A percentile compares a stretch with the other conserved stretches of the same genome.
These are phyloP conservation scores for Nesogale talazaci DNA, from an alignment of 2,113 vertebrate genomes.

Conservation along the genomic window DNA sequence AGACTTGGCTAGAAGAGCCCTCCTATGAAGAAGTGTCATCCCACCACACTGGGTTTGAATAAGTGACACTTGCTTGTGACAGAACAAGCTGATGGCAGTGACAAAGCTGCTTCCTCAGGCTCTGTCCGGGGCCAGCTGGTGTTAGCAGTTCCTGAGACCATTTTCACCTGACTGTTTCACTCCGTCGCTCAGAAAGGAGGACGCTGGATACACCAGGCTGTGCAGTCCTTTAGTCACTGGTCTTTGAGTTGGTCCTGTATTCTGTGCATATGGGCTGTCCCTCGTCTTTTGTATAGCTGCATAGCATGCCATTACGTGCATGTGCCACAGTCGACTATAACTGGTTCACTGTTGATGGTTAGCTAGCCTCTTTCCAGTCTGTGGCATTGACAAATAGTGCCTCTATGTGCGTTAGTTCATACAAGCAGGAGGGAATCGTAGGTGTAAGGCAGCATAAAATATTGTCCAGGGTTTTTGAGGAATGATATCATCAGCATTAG, in stretches of 20 bases:
- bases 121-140: background rate
- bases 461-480: background rate
- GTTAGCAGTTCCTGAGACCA: background rate
- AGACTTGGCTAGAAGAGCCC: too few species aligned
- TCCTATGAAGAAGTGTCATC: too few species aligned
- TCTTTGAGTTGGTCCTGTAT: background rate
- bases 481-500: background rate
- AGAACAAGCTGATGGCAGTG: background rate
- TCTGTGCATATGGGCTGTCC: background rate
- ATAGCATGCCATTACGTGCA: background rate
- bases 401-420: background rate
- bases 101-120: background rate
- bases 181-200: background rate
- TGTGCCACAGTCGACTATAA: background rate
- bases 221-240: background rate
- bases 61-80: background rate
- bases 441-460: background rate
- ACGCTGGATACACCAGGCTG: background rate
- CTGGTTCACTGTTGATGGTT: background rate
- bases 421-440: background rate
- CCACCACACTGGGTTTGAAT: background rate
- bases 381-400: background rate
- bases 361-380: background rate
- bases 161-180: background rate
- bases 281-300: constrained; percentile 2